Evolutionary conservation across 2,113 vertebrate species (phyloP), one percentile per base, ranked within the genome.

Genomic region (Rhipidura dahli): DNA sequence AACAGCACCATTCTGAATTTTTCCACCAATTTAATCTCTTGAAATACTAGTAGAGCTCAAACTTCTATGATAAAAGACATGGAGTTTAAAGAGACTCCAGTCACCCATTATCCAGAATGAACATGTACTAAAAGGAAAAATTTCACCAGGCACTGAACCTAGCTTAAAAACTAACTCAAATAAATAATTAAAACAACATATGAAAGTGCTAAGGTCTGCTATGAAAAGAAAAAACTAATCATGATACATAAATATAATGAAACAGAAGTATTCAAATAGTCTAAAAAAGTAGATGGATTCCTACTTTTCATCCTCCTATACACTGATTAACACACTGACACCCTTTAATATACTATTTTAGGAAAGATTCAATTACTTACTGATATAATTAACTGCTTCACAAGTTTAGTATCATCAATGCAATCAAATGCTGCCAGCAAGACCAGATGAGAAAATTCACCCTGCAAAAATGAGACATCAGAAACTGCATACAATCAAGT

Each of bases 351-450:
- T 1, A 57, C 11, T 68, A 51, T 27, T 61, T 50, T 30, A 83
- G 30, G 53, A 88, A 78, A 80, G 88, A 59, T 13, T 49, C 2
- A 13, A 80, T 51, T 96, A 99, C 99, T 98, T 96, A 99, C 99
- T 13, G 99, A 98, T 94, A 99, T 95, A 79, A 99, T 98, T 37
- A 99, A 97, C 94, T 99, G 99, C 92, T 99, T 99, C 90, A 99
- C 97, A 85, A 99, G 98, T 95, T 99, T 99, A 11, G 99, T 99
- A 95, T 99, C 99, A 79, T 99, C 99, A 23, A 99, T 98, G 78
- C 99, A 99, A 97, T 99, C 99, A 78, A 99, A 99, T 2, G 98
- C 98, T 17, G 99, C 98, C 93, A 99, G 93, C 61, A 99, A 98
- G 44, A 99, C 99, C 95, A 99, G 97, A 94, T 99, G 98, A 72